A percentile compares a stretch with the other conserved stretches of the same genome.
Evolutionary conservation across 1,140 invertebrate species (phyloP).

Genomic region (Solenopsis invicta): DNA sequence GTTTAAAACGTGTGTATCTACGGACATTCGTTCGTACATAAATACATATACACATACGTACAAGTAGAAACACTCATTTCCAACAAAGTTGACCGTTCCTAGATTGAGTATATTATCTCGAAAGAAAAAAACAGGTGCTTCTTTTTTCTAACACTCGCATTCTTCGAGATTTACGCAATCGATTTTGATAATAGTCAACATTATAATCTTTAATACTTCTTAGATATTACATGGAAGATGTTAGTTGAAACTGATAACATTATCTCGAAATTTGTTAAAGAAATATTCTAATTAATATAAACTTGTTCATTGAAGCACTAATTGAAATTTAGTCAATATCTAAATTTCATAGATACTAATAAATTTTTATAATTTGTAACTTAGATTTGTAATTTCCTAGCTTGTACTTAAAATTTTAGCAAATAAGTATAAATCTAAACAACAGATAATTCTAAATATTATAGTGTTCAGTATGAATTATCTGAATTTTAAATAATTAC

Average conservation of each 20-base stretch:
- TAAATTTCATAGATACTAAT: constrained; percentile 10
- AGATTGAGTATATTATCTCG: not conserved
- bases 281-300: constrained; percentile 3
- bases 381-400: not conserved
- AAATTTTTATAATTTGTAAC: constrained; percentile 1
- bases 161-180: not conserved
- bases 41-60: constrained; percentile 9
- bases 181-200: constrained; percentile 9
- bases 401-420: not conserved
- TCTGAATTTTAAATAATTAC: not conserved
- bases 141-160: not conserved
- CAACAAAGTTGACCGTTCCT: not conserved
- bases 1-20: constrained; percentile 1
- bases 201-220: constrained; percentile 19
- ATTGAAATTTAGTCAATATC: constrained; percentile 5
- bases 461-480: not conserved
- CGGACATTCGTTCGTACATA: not conserved
- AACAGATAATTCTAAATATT: not conserved
- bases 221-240: constrained; percentile 34
- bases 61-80: not conserved
- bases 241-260: constrained; percentile 12
- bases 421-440: not conserved
- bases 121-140: not conserved
- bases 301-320: not conserved
- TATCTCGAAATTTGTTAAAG: constrained; percentile 6